Evolutionary conservation across 2,113 vertebrate genomes (phyloP).

Genomic region (Menidia beryllina): DNA sequence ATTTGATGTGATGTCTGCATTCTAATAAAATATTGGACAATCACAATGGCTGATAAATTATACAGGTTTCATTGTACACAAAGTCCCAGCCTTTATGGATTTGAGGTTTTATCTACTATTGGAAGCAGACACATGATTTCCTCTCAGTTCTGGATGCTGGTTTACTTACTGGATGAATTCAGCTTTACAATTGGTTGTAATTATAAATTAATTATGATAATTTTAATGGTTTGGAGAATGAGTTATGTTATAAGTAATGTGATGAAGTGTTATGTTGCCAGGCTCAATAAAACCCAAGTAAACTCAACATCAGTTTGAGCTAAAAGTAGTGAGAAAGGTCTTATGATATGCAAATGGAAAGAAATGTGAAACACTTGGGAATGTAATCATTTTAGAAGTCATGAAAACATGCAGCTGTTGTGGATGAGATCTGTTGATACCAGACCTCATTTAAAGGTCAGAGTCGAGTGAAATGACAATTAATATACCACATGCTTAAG

Average conservation of each 20-base stretch:
- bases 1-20: too few species aligned
- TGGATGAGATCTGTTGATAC: conserved; percentile 76
- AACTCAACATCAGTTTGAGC: conserved; percentile 66
- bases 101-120: neutral
- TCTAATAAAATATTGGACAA: too few species aligned
- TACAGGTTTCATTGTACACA: too few species aligned
- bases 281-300: conserved; percentile 71
- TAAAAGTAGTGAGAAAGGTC: conserved; percentile 62
- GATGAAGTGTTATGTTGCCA: too few species aligned
- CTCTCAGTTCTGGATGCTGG: too few species aligned
- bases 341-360: conserved; percentile 62
- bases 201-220: too few species aligned
- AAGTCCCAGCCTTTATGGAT: too few species aligned
- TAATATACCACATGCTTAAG: conserved; percentile 54
- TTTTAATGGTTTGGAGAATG: too few species aligned
- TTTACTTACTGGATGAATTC: too few species aligned
- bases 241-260: too few species aligned
- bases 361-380: conserved; percentile 70
- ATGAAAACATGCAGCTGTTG: conserved; percentile 73
- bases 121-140: neutral
- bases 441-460: conserved; percentile 73
- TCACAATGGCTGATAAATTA: too few species aligned
- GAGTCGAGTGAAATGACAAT: conserved; percentile 72
- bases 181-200: too few species aligned
- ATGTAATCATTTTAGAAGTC: conserved; percentile 67